Conservation (phyloP, 2,888 invertebrate species). For the Acanthoscelides obtectus region DNA sequence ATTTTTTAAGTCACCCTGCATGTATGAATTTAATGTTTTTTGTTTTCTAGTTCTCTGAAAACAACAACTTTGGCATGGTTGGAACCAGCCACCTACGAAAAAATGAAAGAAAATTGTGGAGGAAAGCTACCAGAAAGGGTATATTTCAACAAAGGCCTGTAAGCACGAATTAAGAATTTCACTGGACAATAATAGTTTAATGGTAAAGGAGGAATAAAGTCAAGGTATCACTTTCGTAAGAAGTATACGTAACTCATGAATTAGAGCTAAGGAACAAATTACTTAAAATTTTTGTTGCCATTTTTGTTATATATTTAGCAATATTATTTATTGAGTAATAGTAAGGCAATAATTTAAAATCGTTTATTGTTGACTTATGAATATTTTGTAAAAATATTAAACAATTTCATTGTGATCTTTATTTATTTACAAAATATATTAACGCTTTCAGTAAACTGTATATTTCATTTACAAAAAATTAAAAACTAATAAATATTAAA, state of each 20-base stretch:
- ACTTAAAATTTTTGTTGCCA: conserved; percentile 7
- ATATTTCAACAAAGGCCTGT: conserved; percentile 88
- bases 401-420: conserved; percentile 3
- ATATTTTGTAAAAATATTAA: background rate
- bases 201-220: conserved; percentile 1
- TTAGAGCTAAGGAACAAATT: background rate
- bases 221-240: conserved; percentile 21
- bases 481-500: conserved; percentile 18
- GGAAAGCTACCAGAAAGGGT: conserved; percentile 64
- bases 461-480: conserved; percentile 9
- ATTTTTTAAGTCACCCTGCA: no score
- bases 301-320: conserved; percentile 2
- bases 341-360: conserved; percentile 2
- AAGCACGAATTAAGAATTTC: conserved; percentile 37
- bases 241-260: conserved; percentile 16
- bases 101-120: conserved; percentile 61
- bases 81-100: conserved; percentile 68
- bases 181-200: background rate
- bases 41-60: conserved; percentile 49
- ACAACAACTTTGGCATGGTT: conserved; percentile 65
- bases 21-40: no score
- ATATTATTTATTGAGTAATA: background rate
- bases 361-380: background rate
- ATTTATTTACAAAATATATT: conserved; percentile 16
- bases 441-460: conserved; percentile 9